Evolutionary conservation across 2,888 invertebrate genomes (phyloP).

Genomic region (Troides oblongomaculatus): DNA sequence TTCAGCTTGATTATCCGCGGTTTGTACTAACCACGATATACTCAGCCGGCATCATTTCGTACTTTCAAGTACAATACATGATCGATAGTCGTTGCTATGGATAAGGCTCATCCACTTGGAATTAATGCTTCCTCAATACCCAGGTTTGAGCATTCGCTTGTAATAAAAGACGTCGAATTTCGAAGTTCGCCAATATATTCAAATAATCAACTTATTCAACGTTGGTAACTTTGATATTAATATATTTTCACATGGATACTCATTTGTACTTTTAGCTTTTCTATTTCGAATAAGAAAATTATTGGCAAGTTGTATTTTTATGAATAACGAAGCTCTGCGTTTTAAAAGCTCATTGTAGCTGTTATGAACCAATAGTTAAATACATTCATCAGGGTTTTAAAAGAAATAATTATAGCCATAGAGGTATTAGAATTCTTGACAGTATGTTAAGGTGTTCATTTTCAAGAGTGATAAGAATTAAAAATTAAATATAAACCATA

Average conservation of each 20-base stretch:
- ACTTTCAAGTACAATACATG: conserved; percentile 8
- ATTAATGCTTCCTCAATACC: conserved; percentile 4
- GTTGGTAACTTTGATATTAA: background rate
- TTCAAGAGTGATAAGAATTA: too few species aligned
- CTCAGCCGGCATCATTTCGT: background rate
- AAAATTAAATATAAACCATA: too few species aligned
- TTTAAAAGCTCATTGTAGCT: too few species aligned
- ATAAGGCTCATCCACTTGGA: conserved; percentile 6
- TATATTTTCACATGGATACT: background rate
- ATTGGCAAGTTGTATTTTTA: too few species aligned
- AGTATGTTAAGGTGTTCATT: too few species aligned
- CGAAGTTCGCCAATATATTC: background rate
- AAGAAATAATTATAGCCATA: too few species aligned
- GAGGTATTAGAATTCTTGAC: too few species aligned
- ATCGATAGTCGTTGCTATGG: conserved; percentile 20
- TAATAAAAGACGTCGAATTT: background rate
- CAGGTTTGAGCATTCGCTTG: conserved; percentile 1
- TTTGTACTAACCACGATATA: background rate
- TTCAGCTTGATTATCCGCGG: background rate
- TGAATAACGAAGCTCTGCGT: too few species aligned
- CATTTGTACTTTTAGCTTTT: background rate
- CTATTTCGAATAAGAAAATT: background rate
- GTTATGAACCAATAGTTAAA: too few species aligned
- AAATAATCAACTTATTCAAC: background rate
- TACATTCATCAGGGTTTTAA: too few species aligned